Conservation (phyloP, 2,888 invertebrate genomes). For the Buathra laborator region DNA sequence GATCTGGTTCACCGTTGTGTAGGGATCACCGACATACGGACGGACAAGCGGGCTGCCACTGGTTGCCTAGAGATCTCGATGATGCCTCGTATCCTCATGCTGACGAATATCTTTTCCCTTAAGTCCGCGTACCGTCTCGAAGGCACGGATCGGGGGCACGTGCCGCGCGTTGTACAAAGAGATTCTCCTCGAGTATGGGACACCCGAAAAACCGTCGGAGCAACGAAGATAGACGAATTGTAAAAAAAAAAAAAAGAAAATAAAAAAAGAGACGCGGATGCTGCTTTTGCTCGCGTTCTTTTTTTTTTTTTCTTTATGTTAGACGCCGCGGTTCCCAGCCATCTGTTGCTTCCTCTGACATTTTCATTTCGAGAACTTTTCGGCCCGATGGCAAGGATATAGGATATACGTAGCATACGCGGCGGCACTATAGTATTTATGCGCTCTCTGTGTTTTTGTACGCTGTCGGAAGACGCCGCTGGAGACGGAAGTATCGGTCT, state of each 20-base stretch:
- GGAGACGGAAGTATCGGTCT: constrained; percentile 52
- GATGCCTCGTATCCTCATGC: constrained; percentile 20
- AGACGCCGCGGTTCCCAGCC: constrained; percentile 61
- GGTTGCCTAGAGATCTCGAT: constrained; percentile 7
- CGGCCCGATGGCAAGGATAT: constrained; percentile 1
- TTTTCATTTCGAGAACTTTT: constrained; percentile 69
- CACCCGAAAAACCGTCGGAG: constrained; percentile 5
- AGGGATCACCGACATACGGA: constrained; percentile 41
- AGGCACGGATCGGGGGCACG: constrained; percentile 46
- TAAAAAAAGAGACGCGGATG: constrained; percentile 44
- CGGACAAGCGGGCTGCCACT: constrained; percentile 34
- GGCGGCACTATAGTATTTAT: background rate
- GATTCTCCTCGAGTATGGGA: background rate
- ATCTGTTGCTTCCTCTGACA: constrained; percentile 73
- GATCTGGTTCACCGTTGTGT: constrained; percentile 22
- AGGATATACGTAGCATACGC: background rate
- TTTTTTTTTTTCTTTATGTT: constrained; percentile 41
- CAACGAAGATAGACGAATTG: constrained; percentile 29
- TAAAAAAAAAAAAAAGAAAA: background rate
- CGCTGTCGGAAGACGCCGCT: constrained; percentile 36
- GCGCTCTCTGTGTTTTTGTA: constrained; percentile 16
- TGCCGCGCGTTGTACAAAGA: constrained; percentile 48
- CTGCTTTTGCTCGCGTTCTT: constrained; percentile 58
- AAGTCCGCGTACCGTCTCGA: background rate
- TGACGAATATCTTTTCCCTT: background rate